A percentile compares a stretch with the other conserved stretches of the same genome.
These are phyloP conservation scores for Florisuga fusca DNA, from an alignment of 2,797 vertebrate genomes.

Conservation along the genomic window DNA sequence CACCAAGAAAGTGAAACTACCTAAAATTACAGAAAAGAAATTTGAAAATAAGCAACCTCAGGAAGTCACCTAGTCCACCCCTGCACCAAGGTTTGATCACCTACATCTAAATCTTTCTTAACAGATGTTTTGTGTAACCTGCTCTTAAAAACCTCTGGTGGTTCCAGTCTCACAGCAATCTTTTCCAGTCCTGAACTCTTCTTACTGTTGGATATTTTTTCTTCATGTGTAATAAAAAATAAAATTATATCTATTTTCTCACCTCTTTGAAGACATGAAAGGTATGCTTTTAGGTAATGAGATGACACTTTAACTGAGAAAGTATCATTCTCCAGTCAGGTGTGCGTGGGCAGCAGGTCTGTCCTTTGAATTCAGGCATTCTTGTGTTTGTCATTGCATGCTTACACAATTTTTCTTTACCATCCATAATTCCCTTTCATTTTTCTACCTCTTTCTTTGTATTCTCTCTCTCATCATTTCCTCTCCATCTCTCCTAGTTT, in stretches of 20 bases:
- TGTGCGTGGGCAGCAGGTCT: neutral
- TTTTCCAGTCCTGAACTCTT: neutral
- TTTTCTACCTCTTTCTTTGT: neutral
- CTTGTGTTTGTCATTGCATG: neutral
- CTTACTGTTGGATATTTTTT: neutral
- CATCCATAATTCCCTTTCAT: neutral
- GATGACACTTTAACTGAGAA: neutral
- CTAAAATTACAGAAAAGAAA: neutral
- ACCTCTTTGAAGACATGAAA: neutral
- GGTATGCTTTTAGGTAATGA: neutral
- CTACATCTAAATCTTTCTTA: slow-evolving; percentile 4
- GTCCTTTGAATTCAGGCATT: neutral
- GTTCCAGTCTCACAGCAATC: neutral
- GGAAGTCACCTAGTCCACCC: neutral
- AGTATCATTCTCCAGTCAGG: neutral
- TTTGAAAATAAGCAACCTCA: neutral
- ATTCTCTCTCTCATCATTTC: neutral
- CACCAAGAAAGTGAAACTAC: neutral
- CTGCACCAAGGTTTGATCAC: neutral
- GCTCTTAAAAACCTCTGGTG: neutral
- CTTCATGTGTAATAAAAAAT: neutral
- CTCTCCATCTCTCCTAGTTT: neutral
- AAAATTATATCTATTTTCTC: neutral
- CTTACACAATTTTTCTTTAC: neutral
- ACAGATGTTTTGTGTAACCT: neutral